Evolutionary conservation across 30 jellyfish, hydroid and myxozoan genomes (phyloP), one percentile per base, ranked within the genome.

Genomic region (Phacellophora camtschatica): DNA sequence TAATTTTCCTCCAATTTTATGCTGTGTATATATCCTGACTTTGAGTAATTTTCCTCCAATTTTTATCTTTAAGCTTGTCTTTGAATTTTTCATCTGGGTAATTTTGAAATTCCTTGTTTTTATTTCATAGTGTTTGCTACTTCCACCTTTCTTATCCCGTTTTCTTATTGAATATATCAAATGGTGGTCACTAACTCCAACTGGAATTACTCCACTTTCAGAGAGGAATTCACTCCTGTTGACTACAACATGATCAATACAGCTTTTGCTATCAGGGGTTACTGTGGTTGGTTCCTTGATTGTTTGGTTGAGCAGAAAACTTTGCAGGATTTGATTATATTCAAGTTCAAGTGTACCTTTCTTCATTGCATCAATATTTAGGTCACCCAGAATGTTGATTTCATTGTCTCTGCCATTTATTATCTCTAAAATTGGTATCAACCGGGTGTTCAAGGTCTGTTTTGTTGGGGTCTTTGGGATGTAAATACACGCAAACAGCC

Each of bases 171-270:
- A 63, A 34, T 63, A 33, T 63, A 29, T 27, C 77, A 63, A 24
- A 63, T 63, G 77, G 72, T 57, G 72, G 77, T 63, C 77, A 63
- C 77, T 63, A 63, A 63, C 34, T 63, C 77, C 77, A 63, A 63
- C 77, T 39, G 51, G 51, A 63, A 63, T 63, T 30, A 63, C 77
- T 63, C 77, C 77, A 63, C 77, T 63, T 63, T 63, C 77, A 28
- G 77, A 63, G 77, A 63, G 72, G 42, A 57, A 57, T 57, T 57
- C 72, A 57, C 39, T 57, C 72, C 42, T 57, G 42, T 57, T 57
- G 72, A 57, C 72, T 57, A 57, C 32, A 57, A 57, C 72, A 25
- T 57, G 72, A 25, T 57, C 72, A 57, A 57, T 57, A 57, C 72
- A 57, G 72, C 72, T 57, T 57, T 57, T 37, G 42, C 72, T 12